These are phyloP conservation scores for Ferdinandea cuprea DNA, from an alignment of 2,888 invertebrate genomes.

Conservation along the genomic window DNA sequence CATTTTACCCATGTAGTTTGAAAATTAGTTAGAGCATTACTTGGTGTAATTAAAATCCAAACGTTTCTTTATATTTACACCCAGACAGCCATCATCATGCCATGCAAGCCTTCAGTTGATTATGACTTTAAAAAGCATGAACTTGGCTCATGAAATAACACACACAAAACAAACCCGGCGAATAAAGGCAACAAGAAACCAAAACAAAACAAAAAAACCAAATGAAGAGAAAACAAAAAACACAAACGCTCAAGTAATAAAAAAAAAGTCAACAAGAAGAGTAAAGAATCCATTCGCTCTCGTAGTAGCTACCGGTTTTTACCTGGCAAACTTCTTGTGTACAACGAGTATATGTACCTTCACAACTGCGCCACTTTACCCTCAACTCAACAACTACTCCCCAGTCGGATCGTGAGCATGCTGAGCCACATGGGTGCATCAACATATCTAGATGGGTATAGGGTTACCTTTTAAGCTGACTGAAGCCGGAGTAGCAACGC, in stretches of 20 bases:
- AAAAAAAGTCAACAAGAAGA: constrained; percentile 71
- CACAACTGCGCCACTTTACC: constrained; percentile 57
- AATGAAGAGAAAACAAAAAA: constrained; percentile 26
- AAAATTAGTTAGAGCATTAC: background rate
- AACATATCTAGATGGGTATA: constrained; percentile 71
- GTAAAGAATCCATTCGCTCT: constrained; percentile 72
- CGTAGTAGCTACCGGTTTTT: constrained; percentile 74
- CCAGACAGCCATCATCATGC: too few relatives aligned
- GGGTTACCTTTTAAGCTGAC: constrained; percentile 64
- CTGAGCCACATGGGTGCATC: constrained; percentile 73
- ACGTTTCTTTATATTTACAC: background rate
- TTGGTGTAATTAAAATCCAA: background rate
- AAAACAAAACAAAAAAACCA: constrained; percentile 28
- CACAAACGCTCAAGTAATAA: background rate
- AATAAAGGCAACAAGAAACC: constrained; percentile 55
- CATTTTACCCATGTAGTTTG: too few relatives aligned
- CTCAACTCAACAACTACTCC: constrained; percentile 45
- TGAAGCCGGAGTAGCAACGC: constrained; percentile 12
- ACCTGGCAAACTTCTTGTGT: constrained; percentile 57
- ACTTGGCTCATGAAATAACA: constrained; percentile 63
- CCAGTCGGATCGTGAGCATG: constrained; percentile 66
- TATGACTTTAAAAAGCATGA: constrained; percentile 46
- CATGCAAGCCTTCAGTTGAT: background rate
- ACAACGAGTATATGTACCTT: constrained; percentile 33
- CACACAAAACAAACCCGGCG: constrained; percentile 40